Evolutionary conservation across 2,888 invertebrate species (phyloP), one percentile per base, ranked within the genome.

Genomic region (Drosophila acutilabella): DNA sequence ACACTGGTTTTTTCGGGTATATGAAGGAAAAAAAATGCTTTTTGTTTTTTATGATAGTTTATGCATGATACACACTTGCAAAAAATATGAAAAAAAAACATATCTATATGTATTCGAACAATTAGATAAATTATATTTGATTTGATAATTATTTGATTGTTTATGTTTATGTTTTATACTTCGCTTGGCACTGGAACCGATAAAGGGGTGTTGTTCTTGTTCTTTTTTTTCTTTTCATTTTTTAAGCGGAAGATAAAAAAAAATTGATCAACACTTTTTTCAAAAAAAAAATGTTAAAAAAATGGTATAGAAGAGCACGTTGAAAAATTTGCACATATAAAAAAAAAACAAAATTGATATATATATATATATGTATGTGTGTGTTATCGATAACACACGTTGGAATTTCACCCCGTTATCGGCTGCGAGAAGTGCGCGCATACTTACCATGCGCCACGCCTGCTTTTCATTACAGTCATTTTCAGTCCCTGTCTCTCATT

Each of bases 361-460:
- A 16, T 20, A 13, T 48, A 10, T 50, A 33, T 51, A 47, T 33
- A 64, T 50, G 42, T 45, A 64, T 60, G 33, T 41, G n/a, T 23
- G 10, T 44, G n/a, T 14, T 40, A 72, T 75, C 75, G 66, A 61
- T 80, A 64, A 53, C 57, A 59, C 42, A 59, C 40, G 51, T 30
- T 53, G 53, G 53, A 58, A 33, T 40, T 62, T 57, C 88, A 83
- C 82, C 82, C 83, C 83, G 86, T 88, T 88, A 88, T 83, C 88
- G 83, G 83, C 64, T 85, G 72, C 80, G 61, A 44, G 23, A 33
- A 70, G 84, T 77, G 81, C 81, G 90, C 89, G 90, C 80, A 90
- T 90, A 90, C 90, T 90, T 91, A 90, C 90, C 90, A 90, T 85
- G 88, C 89, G 88, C 82, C 75, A 79, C 75, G 77, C 68, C 79